Evolutionary conservation across 1,140 invertebrate species (phyloP).

Genomic region (Drosophila chauvacae): DNA sequence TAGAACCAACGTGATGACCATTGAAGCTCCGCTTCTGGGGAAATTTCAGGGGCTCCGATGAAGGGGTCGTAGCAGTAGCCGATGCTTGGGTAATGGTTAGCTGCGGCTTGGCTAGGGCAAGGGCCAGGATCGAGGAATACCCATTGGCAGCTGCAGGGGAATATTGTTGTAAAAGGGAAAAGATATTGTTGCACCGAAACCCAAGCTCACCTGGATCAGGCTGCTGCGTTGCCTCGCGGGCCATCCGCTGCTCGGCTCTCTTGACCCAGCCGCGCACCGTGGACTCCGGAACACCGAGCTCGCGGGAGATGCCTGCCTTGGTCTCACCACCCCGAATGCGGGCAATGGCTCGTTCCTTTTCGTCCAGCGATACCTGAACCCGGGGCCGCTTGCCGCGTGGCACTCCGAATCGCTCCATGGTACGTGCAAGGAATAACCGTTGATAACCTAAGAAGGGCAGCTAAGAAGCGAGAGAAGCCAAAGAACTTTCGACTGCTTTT

Average conservation of each 20-base stretch:
- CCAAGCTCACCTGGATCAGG: conserved; percentile 20
- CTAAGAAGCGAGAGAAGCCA: background rate
- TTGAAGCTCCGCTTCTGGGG: conserved; percentile 46
- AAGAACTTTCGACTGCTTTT: conserved; percentile 28
- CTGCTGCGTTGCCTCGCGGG: conserved; percentile 33
- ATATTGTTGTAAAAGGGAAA: background rate
- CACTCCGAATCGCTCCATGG: conserved; percentile 53
- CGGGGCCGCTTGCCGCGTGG: conserved; percentile 68
- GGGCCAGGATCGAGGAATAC: conserved; percentile 20
- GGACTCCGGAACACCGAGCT: conserved; percentile 70
- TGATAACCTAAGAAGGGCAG: background rate
- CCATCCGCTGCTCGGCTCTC: conserved; percentile 61
- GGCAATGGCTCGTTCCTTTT: conserved; percentile 65
- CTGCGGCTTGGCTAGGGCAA: conserved; percentile 29
- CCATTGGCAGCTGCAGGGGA: background rate
- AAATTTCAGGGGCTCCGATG: conserved; percentile 14
- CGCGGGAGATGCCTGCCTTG: conserved; percentile 70
- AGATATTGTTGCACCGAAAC: background rate
- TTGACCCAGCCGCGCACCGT: conserved; percentile 75
- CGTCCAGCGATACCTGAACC: conserved; percentile 64
- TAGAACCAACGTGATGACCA: conserved; percentile 4
- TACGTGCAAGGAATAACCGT: background rate
- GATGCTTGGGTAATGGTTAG: conserved; percentile 4
- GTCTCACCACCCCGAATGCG: conserved; percentile 70
- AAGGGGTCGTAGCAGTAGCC: background rate